Evolutionary conservation across 2,797 vertebrate species (phyloP).

Genomic region (Helostoma temminkii): DNA sequence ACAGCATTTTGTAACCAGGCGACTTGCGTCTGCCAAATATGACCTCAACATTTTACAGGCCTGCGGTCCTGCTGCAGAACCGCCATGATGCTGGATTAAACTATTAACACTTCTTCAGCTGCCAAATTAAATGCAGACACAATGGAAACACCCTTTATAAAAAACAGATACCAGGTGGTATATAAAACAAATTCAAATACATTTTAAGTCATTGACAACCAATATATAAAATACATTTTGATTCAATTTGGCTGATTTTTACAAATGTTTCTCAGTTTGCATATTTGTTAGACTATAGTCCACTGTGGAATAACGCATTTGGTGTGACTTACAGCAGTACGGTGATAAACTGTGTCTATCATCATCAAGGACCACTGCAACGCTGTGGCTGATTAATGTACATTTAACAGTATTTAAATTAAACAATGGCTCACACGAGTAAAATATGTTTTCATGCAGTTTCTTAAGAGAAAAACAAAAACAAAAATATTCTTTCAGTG

Average conservation of each 20-base stretch:
- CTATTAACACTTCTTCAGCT: conserved; percentile 33
- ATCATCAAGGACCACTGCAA: background rate
- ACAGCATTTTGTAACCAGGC: conserved; percentile 2
- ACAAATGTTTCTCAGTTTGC: too few species aligned
- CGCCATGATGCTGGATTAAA: conserved; percentile 5
- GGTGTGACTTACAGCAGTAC: too few species aligned
- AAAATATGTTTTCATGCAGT: too few species aligned
- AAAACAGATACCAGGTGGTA: background rate
- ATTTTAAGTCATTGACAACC: background rate
- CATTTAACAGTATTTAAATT: too few species aligned
- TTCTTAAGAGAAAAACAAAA: too few species aligned
- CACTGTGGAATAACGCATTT: too few species aligned
- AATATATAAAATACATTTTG: too few species aligned
- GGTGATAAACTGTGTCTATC: background rate
- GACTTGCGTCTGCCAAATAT: conserved; percentile 51
- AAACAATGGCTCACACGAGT: too few species aligned
- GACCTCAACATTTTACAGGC: conserved; percentile 61
- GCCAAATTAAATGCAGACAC: conserved; percentile 11
- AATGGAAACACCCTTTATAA: background rate
- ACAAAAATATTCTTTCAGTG: too few species aligned
- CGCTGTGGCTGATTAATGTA: too few species aligned
- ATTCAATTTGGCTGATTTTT: too few species aligned
- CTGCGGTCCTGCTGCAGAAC: conserved; percentile 21
- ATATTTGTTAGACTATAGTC: too few species aligned
- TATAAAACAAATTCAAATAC: background rate